phyloP scores from a whole-genome alignment of 2,888 invertebrate genomes.

The Danaus chrysippus region DNA sequence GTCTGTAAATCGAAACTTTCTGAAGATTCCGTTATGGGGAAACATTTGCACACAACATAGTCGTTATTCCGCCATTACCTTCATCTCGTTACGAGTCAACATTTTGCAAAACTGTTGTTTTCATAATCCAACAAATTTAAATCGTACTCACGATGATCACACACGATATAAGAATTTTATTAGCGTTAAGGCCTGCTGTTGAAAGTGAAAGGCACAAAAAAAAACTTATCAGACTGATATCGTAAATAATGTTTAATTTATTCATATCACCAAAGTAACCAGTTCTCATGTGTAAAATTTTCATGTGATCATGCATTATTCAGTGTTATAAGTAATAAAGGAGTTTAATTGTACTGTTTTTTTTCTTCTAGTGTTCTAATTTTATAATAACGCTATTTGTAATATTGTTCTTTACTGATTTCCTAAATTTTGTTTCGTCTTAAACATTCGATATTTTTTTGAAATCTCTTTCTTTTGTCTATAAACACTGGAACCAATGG shows the following conservation, averaged over 20 bases:
- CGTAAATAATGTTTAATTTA: constrained; percentile 26
- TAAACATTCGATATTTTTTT: too few species aligned
- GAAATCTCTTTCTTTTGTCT: constrained; percentile 6
- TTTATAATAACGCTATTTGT: too few species aligned
- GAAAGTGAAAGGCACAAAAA: constrained; percentile 52
- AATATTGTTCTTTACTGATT: too few species aligned
- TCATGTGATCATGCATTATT: constrained; percentile 1
- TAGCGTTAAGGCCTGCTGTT: constrained; percentile 43
- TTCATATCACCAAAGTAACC: constrained; percentile 1
- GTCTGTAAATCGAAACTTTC: constrained; percentile 28
- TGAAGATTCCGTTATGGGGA: constrained; percentile 55
- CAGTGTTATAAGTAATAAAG: neutral
- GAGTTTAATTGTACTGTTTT: constrained; percentile 3
- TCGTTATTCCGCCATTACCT: constrained; percentile 56
- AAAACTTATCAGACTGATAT: constrained; percentile 24
- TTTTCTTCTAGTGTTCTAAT: constrained; percentile 6
- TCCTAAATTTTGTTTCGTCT: too few species aligned
- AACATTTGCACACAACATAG: constrained; percentile 58
- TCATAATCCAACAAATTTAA: constrained; percentile 53
- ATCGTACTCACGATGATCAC: neutral
- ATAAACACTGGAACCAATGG: constrained; percentile 29
- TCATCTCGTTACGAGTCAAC: constrained; percentile 52
- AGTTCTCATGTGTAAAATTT: constrained; percentile 7
- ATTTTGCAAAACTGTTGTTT: constrained; percentile 62
- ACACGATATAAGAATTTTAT: constrained; percentile 3